These are phyloP conservation scores for Oenanthe oenanthe DNA, from an alignment of 2,113 vertebrate species.

Conservation along the genomic window DNA sequence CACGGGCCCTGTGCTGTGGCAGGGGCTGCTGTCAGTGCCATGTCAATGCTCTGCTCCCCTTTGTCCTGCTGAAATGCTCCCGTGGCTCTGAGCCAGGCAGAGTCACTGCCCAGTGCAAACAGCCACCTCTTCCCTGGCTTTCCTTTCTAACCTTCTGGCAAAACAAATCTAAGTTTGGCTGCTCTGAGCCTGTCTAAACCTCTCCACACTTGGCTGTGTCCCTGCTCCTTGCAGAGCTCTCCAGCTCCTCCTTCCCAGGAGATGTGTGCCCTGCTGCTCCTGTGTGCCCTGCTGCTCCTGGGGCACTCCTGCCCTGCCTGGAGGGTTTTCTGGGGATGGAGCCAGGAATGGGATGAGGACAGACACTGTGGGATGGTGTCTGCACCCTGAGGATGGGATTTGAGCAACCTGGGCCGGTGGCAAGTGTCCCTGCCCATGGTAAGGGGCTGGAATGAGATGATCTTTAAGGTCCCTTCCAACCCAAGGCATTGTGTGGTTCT, in stretches of 20 bases:
- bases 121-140: background rate
- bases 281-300: accelerated
- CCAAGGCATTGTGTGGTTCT: background rate
- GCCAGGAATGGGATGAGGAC: background rate
- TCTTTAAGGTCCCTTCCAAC: background rate
- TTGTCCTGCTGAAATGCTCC: conserved; percentile 14
- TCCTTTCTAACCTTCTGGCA: background rate
- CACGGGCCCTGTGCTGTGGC: background rate
- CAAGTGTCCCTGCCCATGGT: background rate
- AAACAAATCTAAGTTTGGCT: background rate
- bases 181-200: background rate
- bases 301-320: background rate
- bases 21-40: conserved; percentile 23
- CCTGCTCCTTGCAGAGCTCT: background rate
- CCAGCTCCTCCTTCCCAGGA: background rate
- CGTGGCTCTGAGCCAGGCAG: background rate
- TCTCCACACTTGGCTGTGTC: accelerated
- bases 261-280: background rate
- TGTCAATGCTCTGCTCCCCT: background rate
- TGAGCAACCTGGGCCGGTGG: background rate
- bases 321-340: background rate
- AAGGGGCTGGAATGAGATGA: accelerated
- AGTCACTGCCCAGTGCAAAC: background rate
- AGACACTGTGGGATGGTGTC: background rate
- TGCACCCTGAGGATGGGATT: background rate